These are phyloP conservation scores for Epicampocera succincta DNA, from an alignment of 2,888 invertebrate species.

Conservation along the genomic window DNA sequence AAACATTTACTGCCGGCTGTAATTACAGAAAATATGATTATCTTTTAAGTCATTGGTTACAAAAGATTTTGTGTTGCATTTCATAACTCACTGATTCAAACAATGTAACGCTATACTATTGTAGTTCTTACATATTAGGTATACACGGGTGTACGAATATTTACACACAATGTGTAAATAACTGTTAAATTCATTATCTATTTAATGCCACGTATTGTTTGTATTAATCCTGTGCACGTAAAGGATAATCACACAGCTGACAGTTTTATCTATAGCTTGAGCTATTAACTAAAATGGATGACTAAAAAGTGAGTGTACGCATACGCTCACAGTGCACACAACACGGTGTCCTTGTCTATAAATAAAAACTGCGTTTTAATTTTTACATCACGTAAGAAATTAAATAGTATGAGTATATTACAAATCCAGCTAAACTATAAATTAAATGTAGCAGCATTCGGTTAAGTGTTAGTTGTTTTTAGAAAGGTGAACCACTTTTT, in stretches of 20 bases:
- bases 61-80: constrained; percentile 25
- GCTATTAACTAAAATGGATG: constrained; percentile 30
- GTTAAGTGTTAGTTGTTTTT: too few species aligned
- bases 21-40: constrained; percentile 60
- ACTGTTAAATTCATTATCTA: constrained; percentile 57
- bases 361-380: not conserved
- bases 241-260: constrained; percentile 56
- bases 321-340: not conserved
- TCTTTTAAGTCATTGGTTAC: constrained; percentile 46
- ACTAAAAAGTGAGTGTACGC: not conserved
- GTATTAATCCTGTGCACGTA: constrained; percentile 42
- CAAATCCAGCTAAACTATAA: too few species aligned
- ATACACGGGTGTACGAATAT: not conserved
- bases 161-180: constrained; percentile 34
- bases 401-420: too few species aligned
- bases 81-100: not conserved
- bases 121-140: too few species aligned
- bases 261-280: constrained; percentile 35
- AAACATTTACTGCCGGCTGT: constrained; percentile 57
- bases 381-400: not conserved
- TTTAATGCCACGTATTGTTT: constrained; percentile 41
- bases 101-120: not conserved
- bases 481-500: too few species aligned
- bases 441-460: too few species aligned
- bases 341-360: not conserved